Base-by-base conservation (phyloP, 2,888 invertebrate genomes). In the Ochlodes sylvanus region DNA sequence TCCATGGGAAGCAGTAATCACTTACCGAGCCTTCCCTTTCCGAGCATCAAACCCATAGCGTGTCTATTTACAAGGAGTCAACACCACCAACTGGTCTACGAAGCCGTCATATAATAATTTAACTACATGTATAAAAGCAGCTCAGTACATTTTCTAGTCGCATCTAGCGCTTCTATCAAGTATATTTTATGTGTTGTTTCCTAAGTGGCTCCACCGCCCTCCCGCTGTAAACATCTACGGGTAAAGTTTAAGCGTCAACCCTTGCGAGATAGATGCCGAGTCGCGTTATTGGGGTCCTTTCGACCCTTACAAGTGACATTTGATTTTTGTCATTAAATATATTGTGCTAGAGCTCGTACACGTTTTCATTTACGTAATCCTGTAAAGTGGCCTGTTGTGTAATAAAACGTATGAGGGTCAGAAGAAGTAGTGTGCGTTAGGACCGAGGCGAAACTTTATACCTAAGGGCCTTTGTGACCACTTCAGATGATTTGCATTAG, bases 191-290 rank as follows among this genome's bases (percentile, higher is more conserved):
- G 84, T 80, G 79, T 81, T 76, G 77, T 79, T 77, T 78, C 74
- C 85, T 87, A 88, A 88, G 87, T 89, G 86, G 82, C 79, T 77
- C 75, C 78, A 76, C 76, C 72, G 79, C 79, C 82, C 76, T 76
- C 77, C 77, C 78, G 82, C 78, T 85, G 87, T 89, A 89, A 89
- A 89, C 88, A 88, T 81, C 80, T 77, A 83, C 80, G 82, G 82
- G 79, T 82, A 82, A 88, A 88, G 85, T 89, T 89, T 86, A 84
- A 89, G 84, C 85, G 87, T 84, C 87, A 88, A 85, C 86, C 88
- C 87, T 84, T 79, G 72, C 68, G 79, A 79, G 79, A 79, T 79
- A 80, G 83, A 80, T 81, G 79, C 77, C 82, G 76, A 73, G 75
- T 73, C 77, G 80, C 87, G 82, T 89, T 89, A 89, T 90, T 87